Percentiles rank a stretch among this genome's conserved stretches.
Evolutionary conservation across 2,113 vertebrate genomes (phyloP).

Genomic region (Myotis yumanensis): DNA sequence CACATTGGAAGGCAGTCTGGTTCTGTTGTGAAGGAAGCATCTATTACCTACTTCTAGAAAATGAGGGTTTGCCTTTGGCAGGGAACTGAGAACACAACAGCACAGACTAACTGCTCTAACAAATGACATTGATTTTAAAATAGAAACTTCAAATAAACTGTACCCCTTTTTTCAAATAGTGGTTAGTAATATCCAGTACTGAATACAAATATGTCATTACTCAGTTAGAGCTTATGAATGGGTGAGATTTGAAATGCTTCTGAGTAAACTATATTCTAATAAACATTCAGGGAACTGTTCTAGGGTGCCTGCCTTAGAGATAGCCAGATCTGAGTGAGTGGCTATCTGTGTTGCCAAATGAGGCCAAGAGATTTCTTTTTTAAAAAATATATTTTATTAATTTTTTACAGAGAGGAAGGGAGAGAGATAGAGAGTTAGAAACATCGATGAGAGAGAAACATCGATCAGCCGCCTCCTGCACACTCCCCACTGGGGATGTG

Average conservation of each 20-base stretch:
- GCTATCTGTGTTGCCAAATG: background rate
- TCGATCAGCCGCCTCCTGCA: too few relatives aligned
- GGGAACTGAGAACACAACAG: background rate
- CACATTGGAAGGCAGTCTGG: background rate
- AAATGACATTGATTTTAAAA: background rate
- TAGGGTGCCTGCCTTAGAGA: background rate
- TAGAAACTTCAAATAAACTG: slow-evolving; percentile 13
- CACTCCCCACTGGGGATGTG: too few relatives aligned
- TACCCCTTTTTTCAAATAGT: slow-evolving; percentile 12
- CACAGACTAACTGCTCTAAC: background rate
- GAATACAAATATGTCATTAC: slow-evolving; percentile 48
- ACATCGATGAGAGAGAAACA: too few relatives aligned
- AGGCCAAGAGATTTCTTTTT: background rate
- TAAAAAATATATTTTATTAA: too few relatives aligned
- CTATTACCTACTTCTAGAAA: background rate
- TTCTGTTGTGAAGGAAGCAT: background rate
- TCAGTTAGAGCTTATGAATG: background rate
- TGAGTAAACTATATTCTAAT: slow-evolving; percentile 32
- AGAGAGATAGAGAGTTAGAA: too few relatives aligned
- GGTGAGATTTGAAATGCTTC: background rate
- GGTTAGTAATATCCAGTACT: background rate
- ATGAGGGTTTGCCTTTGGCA: background rate
- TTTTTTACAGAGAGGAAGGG: too few relatives aligned
- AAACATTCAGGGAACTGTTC: background rate
- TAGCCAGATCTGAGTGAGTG: background rate